Conservation (phyloP, 2,797 vertebrate genomes). For the Lepus oiostolus region DNA sequence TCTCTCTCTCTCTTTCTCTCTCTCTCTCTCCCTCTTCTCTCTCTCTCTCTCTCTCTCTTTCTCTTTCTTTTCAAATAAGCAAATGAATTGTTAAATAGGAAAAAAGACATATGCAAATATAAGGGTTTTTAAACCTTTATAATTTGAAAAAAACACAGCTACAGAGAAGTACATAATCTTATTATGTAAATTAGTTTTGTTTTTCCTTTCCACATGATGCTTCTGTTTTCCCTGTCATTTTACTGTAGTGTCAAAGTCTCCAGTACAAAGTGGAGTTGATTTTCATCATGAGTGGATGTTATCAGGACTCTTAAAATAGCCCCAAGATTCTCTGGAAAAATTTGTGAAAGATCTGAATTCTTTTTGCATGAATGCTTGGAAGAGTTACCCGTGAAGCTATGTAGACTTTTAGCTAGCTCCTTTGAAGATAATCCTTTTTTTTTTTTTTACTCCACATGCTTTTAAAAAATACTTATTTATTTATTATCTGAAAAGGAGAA, state of each 20-base stretch:
- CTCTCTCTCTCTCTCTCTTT: no score
- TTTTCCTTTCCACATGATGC: background rate
- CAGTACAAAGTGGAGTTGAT: background rate
- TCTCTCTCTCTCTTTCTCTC: no score
- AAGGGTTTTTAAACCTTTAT: background rate
- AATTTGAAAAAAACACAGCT: background rate
- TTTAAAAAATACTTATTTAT: no score
- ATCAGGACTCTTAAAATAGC: background rate
- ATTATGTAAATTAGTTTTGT: background rate
- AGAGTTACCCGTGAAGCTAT: background rate
- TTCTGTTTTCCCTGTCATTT: slow-evolving; percentile 19
- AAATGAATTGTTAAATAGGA: no score
- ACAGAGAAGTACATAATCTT: background rate
- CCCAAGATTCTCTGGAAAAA: background rate
- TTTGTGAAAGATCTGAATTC: background rate
- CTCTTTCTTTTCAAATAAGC: no score
- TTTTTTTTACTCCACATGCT: no score
- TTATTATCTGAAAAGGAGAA: no score
- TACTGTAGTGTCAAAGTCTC: background rate
- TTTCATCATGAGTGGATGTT: background rate
- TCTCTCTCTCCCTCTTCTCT: no score
- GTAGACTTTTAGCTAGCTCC: background rate
- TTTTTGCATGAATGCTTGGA: background rate
- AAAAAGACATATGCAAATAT: background rate
- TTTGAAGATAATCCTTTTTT: background rate